Percentiles rank a stretch among this genome's conserved stretches.
Conservation (phyloP, 2,797 vertebrate genomes). For the Netta rufina region DNA sequence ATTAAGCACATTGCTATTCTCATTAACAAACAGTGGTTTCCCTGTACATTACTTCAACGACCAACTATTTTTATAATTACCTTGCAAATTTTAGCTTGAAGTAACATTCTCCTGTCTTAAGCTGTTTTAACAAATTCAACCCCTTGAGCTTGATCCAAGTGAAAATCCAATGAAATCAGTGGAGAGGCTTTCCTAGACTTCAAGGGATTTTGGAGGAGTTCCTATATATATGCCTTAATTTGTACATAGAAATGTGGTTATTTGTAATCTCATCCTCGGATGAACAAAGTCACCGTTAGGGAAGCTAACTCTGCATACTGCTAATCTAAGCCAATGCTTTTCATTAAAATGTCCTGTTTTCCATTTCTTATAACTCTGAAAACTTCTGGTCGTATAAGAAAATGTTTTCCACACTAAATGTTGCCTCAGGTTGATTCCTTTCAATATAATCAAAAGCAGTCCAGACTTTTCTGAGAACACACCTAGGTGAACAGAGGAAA, state of each 20-base stretch:
- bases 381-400: background rate
- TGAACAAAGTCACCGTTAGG: background rate
- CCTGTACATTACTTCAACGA: conserved; percentile 35
- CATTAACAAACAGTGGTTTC: conserved; percentile 58
- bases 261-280: background rate
- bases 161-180: conserved; percentile 26
- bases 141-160: conserved; percentile 19
- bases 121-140: conserved; percentile 25
- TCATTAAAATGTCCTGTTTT: conserved; percentile 31
- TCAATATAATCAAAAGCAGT: conserved; percentile 41
- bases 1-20: conserved; percentile 49
- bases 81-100: conserved; percentile 46
- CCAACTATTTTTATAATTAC: conserved; percentile 61
- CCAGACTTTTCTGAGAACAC: background rate
- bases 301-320: background rate
- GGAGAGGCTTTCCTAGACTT: background rate
- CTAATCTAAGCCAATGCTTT: background rate
- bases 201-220: background rate
- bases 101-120: conserved; percentile 11
- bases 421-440: conserved; percentile 23
- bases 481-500: background rate
- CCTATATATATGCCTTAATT: background rate
- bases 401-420: background rate
- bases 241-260: conserved; percentile 14
- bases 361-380: background rate